These are phyloP conservation scores for Leptarthrus brevirostris DNA, from an alignment of 2,888 invertebrate genomes.

Conservation along the genomic window DNA sequence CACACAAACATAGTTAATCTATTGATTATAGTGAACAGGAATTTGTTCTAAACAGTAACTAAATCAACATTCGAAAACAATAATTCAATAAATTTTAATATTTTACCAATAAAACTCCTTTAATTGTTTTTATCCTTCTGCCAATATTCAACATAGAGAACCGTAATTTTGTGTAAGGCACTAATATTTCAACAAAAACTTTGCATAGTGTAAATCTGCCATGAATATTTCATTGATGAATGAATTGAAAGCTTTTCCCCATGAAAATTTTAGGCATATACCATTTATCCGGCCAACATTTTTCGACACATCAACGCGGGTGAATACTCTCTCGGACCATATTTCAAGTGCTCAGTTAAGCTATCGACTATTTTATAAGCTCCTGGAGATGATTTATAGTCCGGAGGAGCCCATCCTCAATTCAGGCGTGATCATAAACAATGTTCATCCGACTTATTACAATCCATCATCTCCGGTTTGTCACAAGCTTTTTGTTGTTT, in stretches of 20 bases:
- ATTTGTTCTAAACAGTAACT: no score
- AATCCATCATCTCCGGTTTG: conserved; percentile 40
- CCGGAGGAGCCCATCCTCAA: conserved; percentile 3
- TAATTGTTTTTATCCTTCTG: no score
- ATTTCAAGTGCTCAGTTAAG: conserved; percentile 39
- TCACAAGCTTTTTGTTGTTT: conserved; percentile 31
- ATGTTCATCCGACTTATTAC: conserved; percentile 47
- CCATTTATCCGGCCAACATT: not conserved
- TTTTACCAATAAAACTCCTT: no score
- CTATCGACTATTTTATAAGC: conserved; percentile 46
- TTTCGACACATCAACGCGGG: conserved; percentile 24
- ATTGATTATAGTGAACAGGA: no score
- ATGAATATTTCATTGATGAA: conserved; percentile 13
- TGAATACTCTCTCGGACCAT: conserved; percentile 28
- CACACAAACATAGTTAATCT: no score
- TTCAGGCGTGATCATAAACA: conserved; percentile 37
- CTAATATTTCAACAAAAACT: no score
- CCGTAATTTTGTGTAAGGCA: no score
- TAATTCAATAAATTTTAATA: no score
- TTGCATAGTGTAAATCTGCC: not conserved
- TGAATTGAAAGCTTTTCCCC: conserved; percentile 1
- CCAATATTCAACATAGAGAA: no score
- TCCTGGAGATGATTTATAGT: conserved; percentile 44
- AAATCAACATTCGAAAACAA: no score
- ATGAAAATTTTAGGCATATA: not conserved